Evolutionary conservation across 2,113 vertebrate genomes (phyloP), one percentile per base, ranked within the genome.

Genomic region (Perccottus glenii): DNA sequence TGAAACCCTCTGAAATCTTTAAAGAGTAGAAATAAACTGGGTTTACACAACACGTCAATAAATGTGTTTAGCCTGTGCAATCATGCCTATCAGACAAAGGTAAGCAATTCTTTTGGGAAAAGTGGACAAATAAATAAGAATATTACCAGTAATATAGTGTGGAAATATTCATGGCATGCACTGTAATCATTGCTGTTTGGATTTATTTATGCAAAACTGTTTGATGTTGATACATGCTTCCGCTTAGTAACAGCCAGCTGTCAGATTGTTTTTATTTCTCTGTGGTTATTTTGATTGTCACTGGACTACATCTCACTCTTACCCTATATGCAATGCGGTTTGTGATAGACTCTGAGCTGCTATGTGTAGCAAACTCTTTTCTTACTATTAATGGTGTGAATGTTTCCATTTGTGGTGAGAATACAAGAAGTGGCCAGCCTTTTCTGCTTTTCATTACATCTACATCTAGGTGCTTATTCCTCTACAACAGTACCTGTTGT

Each of bases 241-340:
- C 53, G 59, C 16, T 16, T 66, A 62, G 65, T 27, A 64, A 71
- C 42, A 64, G 67, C 45, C 19, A 2, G 19, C 19, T 27, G 19
- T 27, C 19, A 19, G 44, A 72, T 72, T 1, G 56, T 73, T 78
- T 79, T 68, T 8, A 49, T 72, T 57, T 77, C 47, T 36, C 53
- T 66, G 58, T 50, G 67, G 63, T 60, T 69, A 46, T 48, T 64
- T 67, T 76, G 44, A 59, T 74, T 46, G 19, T 36, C 10, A 32
- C 58, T 14, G n/a, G 15, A 14, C n/a, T 36, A 52, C 27, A 10
- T 49, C 51, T 52, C 44, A 46, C 8, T 53, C 35, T 42, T 19
- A 42, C 10, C n/a, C 16, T 43, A 36, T n/a, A 47, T 27, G 10
- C 43, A 11, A 10, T 63, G 49, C 63, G 67, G 14, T 81, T 64